Conservation (phyloP, 2,113 vertebrate species). For the Clinocottus analis region DNA sequence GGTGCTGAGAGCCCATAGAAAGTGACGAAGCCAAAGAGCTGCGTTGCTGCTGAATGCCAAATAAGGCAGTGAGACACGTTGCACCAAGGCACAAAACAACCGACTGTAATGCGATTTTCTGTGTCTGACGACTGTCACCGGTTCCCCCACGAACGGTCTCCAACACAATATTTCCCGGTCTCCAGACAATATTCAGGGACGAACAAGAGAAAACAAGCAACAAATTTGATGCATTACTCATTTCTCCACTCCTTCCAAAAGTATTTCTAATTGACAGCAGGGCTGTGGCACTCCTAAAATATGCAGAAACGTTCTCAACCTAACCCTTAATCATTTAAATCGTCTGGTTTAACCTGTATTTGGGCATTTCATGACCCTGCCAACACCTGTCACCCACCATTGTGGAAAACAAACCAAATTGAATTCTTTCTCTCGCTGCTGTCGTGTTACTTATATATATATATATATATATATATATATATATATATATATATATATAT, state of each 20-base stretch:
- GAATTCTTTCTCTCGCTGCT: constrained; percentile 58
- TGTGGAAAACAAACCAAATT: constrained; percentile 63
- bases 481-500: too few relatives aligned
- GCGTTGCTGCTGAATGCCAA: constrained; percentile 79
- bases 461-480: too few relatives aligned
- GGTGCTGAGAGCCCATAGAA: constrained; percentile 81
- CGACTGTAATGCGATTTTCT: constrained; percentile 61
- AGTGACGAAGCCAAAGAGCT: constrained; percentile 70
- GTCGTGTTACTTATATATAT: constrained; percentile 39
- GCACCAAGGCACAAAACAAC: constrained; percentile 72
- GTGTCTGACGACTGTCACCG: constrained; percentile 47
- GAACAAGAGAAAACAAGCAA: constrained; percentile 74
- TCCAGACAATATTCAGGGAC: constrained; percentile 1
- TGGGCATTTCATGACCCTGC: constrained; percentile 69
- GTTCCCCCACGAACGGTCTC: constrained; percentile 25
- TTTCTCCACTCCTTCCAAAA: constrained; percentile 80
- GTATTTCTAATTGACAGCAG: constrained; percentile 77
- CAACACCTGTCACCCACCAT: constrained; percentile 73
- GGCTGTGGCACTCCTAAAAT: constrained; percentile 77
- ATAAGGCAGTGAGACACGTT: constrained; percentile 80
- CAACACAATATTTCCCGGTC: background rate
- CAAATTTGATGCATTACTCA: constrained; percentile 81
- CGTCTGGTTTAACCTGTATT: constrained; percentile 80
- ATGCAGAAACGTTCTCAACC: constrained; percentile 73
- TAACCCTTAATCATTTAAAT: constrained; percentile 74